These are phyloP conservation scores for Hirtodrosophila alboralis DNA, from an alignment of 2,888 invertebrate species.

Conservation along the genomic window DNA sequence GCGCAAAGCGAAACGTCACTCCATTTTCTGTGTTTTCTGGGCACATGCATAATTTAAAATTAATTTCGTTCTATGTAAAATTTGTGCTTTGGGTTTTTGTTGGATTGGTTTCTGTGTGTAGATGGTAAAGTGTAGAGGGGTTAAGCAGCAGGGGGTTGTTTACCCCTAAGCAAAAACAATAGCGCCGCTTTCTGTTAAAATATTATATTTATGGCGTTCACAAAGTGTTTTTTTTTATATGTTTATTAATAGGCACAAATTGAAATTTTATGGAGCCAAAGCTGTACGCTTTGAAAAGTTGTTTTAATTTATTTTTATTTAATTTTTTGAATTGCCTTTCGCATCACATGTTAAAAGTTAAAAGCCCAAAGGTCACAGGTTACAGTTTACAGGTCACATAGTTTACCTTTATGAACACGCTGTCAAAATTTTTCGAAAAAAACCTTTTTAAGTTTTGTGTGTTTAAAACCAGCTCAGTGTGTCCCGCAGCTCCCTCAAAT, in stretches of 20 bases:
- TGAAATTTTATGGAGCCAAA: constrained; percentile 64
- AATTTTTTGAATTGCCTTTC: constrained; percentile 48
- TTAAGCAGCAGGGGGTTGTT: neutral
- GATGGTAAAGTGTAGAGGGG: too few species aligned
- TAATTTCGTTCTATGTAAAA: constrained; percentile 72
- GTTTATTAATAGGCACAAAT: constrained; percentile 69
- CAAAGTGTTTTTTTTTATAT: constrained; percentile 45
- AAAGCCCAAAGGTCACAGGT: constrained; percentile 24
- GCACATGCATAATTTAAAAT: constrained; percentile 79
- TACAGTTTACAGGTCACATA: constrained; percentile 11
- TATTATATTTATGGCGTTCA: constrained; percentile 24
- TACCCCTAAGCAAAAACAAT: constrained; percentile 27
- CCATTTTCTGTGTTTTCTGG: constrained; percentile 31
- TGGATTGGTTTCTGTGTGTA: neutral
- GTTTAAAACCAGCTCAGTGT: too few species aligned
- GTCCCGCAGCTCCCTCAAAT: constrained; percentile 23
- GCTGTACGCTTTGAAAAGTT: constrained; percentile 23
- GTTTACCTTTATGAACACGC: constrained; percentile 1
- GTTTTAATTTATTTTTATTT: constrained; percentile 38
- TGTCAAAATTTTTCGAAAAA: too few species aligned
- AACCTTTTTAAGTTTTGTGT: too few species aligned
- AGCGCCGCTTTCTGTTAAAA: constrained; percentile 55
- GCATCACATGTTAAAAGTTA: neutral
- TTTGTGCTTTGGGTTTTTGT: constrained; percentile 28
- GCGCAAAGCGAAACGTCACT: constrained; percentile 37